Percentiles rank a stretch among this genome's conserved stretches.
Evolutionary conservation across 53 echinoderm and acorn worm genomes (phyloP).

Genomic region (Stichopus horrens): DNA sequence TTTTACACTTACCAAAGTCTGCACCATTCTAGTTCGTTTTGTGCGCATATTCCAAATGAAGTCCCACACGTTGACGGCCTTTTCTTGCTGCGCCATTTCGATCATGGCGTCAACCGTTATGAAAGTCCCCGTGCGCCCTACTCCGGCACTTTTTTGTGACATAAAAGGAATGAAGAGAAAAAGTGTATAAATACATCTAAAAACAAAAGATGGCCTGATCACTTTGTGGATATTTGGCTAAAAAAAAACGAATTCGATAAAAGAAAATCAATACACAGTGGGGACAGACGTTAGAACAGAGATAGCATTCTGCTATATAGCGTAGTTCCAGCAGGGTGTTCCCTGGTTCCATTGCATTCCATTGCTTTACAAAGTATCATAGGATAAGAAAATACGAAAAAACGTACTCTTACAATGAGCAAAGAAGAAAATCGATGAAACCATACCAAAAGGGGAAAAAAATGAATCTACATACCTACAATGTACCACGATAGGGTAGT

Average conservation of each 20-base stretch:
- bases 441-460: too few relatives aligned
- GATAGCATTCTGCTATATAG: too few relatives aligned
- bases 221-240: background rate
- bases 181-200: background rate
- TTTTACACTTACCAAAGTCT: slow-evolving; percentile 67
- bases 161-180: background rate
- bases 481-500: slow-evolving; percentile 78
- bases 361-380: too few relatives aligned
- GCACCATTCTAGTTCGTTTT: slow-evolving; percentile 82
- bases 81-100: slow-evolving; percentile 73
- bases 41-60: slow-evolving; percentile 82
- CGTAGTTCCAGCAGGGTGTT: too few relatives aligned
- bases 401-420: too few relatives aligned
- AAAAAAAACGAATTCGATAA: too few relatives aligned
- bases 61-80: slow-evolving; percentile 68
- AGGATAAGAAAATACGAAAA: too few relatives aligned
- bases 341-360: too few relatives aligned
- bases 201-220: background rate
- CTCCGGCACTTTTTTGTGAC: slow-evolving; percentile 68
- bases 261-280: too few relatives aligned
- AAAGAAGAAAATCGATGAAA: too few relatives aligned
- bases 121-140: slow-evolving; percentile 88
- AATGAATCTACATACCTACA: slow-evolving; percentile 67
- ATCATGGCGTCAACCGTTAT: slow-evolving; percentile 81
- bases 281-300: too few relatives aligned